Percentiles rank a stretch among this genome's conserved stretches.
Evolutionary conservation across 2,113 vertebrate genomes (phyloP).

Genomic region (Burhinus oedicnemus): DNA sequence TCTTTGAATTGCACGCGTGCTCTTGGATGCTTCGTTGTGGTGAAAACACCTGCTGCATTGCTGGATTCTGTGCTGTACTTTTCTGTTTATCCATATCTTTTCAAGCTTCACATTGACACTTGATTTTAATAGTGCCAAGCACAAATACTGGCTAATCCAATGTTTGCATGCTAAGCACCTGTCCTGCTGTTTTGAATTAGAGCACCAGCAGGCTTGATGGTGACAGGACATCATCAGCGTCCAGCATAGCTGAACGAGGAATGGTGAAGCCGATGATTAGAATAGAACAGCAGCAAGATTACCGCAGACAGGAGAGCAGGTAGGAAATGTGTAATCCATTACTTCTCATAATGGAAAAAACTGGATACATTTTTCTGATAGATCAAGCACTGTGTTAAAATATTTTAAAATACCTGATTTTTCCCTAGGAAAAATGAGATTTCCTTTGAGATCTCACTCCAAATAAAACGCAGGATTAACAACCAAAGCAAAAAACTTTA

Average conservation of each 20-base stretch:
- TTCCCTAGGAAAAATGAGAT: neutral
- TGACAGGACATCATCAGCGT: constrained; percentile 76
- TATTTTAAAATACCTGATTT: neutral
- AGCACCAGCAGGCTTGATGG: constrained; percentile 90
- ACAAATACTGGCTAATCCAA: neutral
- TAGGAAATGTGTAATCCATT: neutral
- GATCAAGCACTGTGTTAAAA: neutral
- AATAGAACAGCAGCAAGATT: constrained; percentile 83
- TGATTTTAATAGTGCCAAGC: neutral
- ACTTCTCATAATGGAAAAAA: neutral
- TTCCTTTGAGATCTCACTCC: neutral
- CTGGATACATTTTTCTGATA: fast-evolving
- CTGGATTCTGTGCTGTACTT: neutral
- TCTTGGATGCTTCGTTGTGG: neutral
- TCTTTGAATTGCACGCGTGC: neutral
- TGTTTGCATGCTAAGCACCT: neutral
- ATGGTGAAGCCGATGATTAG: constrained; percentile 93
- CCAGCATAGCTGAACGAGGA: constrained; percentile 78
- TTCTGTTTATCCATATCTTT: neutral
- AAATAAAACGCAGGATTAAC: neutral
- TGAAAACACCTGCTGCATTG: neutral
- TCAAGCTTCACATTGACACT: neutral
- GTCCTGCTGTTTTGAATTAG: constrained; percentile 65
- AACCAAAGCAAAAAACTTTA: neutral
- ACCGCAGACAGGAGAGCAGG: constrained; percentile 85